Conservation (phyloP, 1,140 invertebrate species). For the Copidosoma floridanum region DNA sequence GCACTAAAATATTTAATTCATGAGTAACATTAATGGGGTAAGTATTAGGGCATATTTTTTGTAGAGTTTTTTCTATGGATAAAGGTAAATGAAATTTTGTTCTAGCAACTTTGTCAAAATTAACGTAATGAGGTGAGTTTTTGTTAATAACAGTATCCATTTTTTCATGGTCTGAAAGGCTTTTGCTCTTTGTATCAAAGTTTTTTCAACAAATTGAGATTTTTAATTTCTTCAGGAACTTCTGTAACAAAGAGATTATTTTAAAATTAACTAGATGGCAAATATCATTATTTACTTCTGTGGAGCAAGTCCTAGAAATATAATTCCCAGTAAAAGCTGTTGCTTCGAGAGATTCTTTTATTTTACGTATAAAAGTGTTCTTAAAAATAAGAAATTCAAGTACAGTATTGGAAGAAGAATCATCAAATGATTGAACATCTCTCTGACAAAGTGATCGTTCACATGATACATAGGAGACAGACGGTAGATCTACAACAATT, state of each 20-base stretch:
- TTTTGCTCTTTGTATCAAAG: slow-evolving; percentile 42
- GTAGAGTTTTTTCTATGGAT: slow-evolving; percentile 36
- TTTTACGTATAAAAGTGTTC: slow-evolving; percentile 16
- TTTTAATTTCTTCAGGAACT: slow-evolving; percentile 18
- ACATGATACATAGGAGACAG: slow-evolving; percentile 10
- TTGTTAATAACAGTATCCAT: slow-evolving; percentile 35
- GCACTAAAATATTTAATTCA: slow-evolving; percentile 37
- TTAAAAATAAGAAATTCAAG: background rate
- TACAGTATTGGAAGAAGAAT: too few species aligned
- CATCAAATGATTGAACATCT: background rate
- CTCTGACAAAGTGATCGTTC: background rate
- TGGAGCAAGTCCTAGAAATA: slow-evolving; percentile 24
- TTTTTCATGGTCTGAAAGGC: slow-evolving; percentile 39
- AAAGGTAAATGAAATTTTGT: slow-evolving; percentile 43
- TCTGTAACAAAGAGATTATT: slow-evolving; percentile 22
- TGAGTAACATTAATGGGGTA: slow-evolving; percentile 30
- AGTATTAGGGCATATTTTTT: slow-evolving; percentile 30
- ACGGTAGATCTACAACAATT: background rate
- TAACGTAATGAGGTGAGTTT: slow-evolving; percentile 32
- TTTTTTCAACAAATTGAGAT: slow-evolving; percentile 35
- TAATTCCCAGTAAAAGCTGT: background rate
- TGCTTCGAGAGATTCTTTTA: slow-evolving; percentile 5
- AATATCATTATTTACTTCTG: slow-evolving; percentile 2
- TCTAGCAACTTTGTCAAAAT: slow-evolving; percentile 36
- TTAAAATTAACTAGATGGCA: too few species aligned